Percentiles rank a stretch among this genome's conserved stretches.
These are phyloP conservation scores for Carcharodon carcharias DNA, from an alignment of 2,797 vertebrate species.

Conservation along the genomic window DNA sequence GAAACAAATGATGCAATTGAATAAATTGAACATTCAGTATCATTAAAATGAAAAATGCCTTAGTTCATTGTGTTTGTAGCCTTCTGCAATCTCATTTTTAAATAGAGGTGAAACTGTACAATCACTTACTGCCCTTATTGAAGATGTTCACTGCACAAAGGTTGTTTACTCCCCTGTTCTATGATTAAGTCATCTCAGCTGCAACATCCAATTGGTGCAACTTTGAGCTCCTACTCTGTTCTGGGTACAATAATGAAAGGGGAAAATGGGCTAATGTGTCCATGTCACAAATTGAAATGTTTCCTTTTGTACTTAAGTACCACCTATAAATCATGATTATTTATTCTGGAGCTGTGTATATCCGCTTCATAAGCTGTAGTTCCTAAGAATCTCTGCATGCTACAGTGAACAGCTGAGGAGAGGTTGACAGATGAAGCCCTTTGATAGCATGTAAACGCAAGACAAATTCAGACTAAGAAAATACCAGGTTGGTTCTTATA, in stretches of 20 bases:
- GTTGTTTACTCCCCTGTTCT: background rate
- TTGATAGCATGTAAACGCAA: background rate
- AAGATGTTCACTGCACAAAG: background rate
- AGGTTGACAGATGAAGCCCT: background rate
- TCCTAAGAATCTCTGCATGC: background rate
- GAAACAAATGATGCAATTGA: background rate
- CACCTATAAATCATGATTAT: background rate
- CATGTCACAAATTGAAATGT: no score
- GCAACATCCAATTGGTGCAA: no score
- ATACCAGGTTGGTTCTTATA: background rate
- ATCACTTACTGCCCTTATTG: no score
- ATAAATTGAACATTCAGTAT: background rate
- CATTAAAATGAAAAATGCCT: background rate
- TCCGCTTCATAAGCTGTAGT: background rate
- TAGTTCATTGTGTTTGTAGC: background rate
- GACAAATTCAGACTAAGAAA: background rate
- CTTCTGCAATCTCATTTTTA: background rate
- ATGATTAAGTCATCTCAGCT: no score
- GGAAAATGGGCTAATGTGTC: background rate
- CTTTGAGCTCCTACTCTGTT: background rate
- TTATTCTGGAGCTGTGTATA: background rate
- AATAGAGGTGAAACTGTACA: background rate
- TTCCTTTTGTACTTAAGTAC: background rate
- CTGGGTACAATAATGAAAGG: background rate
- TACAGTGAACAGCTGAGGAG: conserved; percentile 1